Percentiles rank a stretch among this genome's conserved stretches.
phyloP scores from a whole-genome alignment of 2,797 vertebrate species.

The Tenualosa thibaudeaui region DNA sequence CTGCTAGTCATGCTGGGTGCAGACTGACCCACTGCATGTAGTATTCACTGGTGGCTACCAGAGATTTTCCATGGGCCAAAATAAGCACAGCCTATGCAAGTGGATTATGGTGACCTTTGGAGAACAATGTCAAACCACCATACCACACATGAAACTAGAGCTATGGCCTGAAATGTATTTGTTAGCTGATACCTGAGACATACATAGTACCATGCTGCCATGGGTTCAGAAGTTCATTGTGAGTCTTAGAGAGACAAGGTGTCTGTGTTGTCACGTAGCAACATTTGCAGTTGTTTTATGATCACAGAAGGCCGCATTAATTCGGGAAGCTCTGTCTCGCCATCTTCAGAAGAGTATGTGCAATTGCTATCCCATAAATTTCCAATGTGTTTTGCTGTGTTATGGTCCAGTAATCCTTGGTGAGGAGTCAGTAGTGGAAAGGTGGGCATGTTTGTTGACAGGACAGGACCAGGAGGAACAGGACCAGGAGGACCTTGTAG shows the following conservation, averaged over 20 bases:
- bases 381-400: neutral
- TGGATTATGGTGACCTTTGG: constrained; percentile 24
- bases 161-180: constrained; percentile 3
- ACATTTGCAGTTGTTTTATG: neutral
- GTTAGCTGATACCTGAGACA: neutral
- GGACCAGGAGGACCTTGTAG: neutral
- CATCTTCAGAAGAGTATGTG: neutral
- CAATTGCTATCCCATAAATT: neutral
- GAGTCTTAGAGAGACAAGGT: neutral
- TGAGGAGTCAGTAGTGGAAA: neutral
- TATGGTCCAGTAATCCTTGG: neutral
- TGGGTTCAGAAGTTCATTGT: neutral
- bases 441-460: neutral
- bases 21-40: neutral
- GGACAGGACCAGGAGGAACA: too few relatives aligned
- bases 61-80: constrained; percentile 10
- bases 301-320: neutral
- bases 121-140: constrained; percentile 2
- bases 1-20: constrained; percentile 1
- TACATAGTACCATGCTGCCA: neutral
- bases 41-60: constrained; percentile 8
- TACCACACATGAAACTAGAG: constrained; percentile 17
- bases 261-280: neutral
- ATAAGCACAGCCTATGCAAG: neutral
- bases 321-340: neutral